Evolutionary conservation across 2,888 invertebrate species (phyloP), one percentile per base, ranked within the genome.

Genomic region (Sclerodermus sp.): DNA sequence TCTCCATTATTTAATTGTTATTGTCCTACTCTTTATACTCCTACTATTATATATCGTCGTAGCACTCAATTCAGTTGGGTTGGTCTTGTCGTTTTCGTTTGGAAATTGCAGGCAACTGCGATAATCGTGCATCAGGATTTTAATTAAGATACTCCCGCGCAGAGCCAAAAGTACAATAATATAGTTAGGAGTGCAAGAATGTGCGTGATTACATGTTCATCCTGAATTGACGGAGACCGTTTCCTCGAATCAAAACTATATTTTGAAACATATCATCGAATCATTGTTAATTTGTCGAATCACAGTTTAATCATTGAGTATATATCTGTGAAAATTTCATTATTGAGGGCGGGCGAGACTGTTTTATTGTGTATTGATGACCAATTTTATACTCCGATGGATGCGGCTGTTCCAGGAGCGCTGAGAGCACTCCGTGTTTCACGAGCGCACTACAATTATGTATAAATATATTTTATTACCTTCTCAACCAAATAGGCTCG

Each of bases 391-490:
- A 71, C 64, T 62, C 57, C 51, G 55, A 57, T 52, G 50, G 49
- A 49, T 53, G 50, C 43, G 48, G 42, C 15, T 23, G 32, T 51
- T 50, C 47, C 50, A 47, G 31, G 36, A 47, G 44, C 46, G 40
- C 36, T 39, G 43, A 47, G 45, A 50, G 52, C 39, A 44, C 48
- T 52, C 44, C 42, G 49, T 51, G 50, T 34, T 51, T 51, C 38
- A 38, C 17, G 62, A 69, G 65, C 64, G 67, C 59, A 67, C 64
- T 59, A 46, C 45, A 29, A 64, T 64, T 62, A 66, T 64, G 62
- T 67, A 66, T 66, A 64, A 63, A 68, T 71, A 68, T 75, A 76
- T 76, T 76, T 76, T 76, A 76, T 69, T 72, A 75, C 70, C 55
- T 64, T 68, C 57, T 72, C 66, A 60, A 66, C 59, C 59, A 66